Percentiles rank a stretch among this genome's conserved stretches.
phyloP scores from a whole-genome alignment of 2,113 vertebrate species.

The Microcebus murinus region DNA sequence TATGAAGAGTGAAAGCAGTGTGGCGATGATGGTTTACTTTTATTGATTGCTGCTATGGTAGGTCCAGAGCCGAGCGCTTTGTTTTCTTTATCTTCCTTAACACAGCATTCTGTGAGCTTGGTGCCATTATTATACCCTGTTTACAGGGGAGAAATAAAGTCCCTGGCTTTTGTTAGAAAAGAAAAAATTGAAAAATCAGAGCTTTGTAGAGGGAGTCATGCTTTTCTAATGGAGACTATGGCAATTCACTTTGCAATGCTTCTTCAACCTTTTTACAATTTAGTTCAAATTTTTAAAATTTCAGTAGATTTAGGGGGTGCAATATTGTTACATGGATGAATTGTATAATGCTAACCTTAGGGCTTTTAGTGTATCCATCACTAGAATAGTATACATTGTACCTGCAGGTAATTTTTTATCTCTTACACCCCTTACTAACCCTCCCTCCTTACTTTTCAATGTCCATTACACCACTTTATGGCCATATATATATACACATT shows the following conservation, averaged over 20 bases:
- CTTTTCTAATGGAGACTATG: not conserved
- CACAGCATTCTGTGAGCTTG: not conserved
- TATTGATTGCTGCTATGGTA: not conserved
- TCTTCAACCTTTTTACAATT: not conserved
- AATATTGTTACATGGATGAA: no score
- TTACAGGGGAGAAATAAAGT: not conserved
- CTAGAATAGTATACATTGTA: no score
- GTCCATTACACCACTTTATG: no score
- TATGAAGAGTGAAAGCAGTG: not conserved
- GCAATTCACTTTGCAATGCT: not conserved
- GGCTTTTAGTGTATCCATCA: no score
- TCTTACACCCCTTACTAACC: no score
- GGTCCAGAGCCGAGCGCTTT: not conserved
- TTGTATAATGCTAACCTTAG: no score
- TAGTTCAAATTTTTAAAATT: not conserved
- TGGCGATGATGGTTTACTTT: not conserved
- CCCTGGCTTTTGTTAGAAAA: not conserved
- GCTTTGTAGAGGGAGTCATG: not conserved
- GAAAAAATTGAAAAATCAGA: not conserved
- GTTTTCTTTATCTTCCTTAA: slow-evolving; percentile 12
- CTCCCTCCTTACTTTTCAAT: no score
- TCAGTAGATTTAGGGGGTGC: no score
- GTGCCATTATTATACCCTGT: not conserved
- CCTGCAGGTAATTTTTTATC: no score
- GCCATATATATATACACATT: no score